Conservation (phyloP, 2,797 vertebrate genomes). For the Enteromius afrohamiltoni region DNA sequence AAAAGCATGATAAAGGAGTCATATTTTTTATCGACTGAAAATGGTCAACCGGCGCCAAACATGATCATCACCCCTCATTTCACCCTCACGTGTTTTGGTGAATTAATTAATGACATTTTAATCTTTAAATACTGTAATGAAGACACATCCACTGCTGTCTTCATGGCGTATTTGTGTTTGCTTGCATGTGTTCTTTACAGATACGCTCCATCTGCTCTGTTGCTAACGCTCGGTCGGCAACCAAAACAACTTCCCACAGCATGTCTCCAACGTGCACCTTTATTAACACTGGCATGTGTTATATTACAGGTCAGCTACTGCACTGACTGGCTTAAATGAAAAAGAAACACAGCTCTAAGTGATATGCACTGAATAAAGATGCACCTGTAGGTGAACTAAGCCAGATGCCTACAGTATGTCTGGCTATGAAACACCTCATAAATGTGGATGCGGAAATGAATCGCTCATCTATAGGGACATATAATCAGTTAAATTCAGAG, state of each 20-base stretch:
- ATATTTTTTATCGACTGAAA: background rate
- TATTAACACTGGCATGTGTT: constrained; percentile 58
- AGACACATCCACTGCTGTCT: background rate
- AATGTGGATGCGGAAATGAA: background rate
- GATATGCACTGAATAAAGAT: constrained; percentile 36
- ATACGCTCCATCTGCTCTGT: constrained; percentile 45
- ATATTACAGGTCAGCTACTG: constrained; percentile 50
- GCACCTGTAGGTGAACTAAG: constrained; percentile 34
- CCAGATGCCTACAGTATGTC: constrained; percentile 8
- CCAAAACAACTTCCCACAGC: constrained; percentile 52
- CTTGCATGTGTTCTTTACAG: constrained; percentile 53
- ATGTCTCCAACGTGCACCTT: constrained; percentile 47
- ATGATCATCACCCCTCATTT: background rate
- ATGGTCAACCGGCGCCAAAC: background rate
- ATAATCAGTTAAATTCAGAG: constrained; percentile 28
- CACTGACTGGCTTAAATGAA: constrained; percentile 49
- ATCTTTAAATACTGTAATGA: constrained; percentile 39
- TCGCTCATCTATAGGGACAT: constrained; percentile 5
- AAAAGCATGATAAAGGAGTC: background rate
- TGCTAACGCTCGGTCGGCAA: constrained; percentile 21
- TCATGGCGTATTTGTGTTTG: constrained; percentile 47
- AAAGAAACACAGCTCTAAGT: constrained; percentile 50
- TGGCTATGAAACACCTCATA: constrained; percentile 1
- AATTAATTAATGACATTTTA: background rate
- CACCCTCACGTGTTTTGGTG: background rate